Evolutionary conservation across 2,888 invertebrate species (phyloP).

Genomic region (Patella depressa): DNA sequence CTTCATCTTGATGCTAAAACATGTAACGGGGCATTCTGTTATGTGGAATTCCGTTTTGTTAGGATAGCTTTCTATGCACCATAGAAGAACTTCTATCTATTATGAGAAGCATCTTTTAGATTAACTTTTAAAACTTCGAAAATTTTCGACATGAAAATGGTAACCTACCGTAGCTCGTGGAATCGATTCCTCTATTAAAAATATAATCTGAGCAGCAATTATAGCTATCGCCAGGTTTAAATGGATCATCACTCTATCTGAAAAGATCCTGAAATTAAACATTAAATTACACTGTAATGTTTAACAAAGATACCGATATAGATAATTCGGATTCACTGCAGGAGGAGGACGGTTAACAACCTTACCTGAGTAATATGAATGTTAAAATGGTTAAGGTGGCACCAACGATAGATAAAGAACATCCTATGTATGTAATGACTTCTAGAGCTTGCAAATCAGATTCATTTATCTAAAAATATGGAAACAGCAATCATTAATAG

Average conservation of each 20-base stretch:
- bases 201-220: conserved; percentile 40
- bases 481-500: not conserved
- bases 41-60: not conserved
- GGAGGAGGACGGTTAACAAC: not conserved
- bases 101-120: not conserved
- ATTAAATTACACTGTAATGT: not conserved
- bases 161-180: conserved; percentile 19
- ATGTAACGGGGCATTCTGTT: too few relatives aligned
- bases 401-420: conserved; percentile 40
- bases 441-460: conserved; percentile 28
- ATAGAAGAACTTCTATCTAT: too few relatives aligned
- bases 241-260: conserved; percentile 43
- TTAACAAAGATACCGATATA: not conserved
- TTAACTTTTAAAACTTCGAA: not conserved
- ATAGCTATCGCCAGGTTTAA: conserved; percentile 43
- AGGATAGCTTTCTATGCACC: not conserved
- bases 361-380: conserved; percentile 43
- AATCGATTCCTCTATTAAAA: conserved; percentile 35
- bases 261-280: conserved; percentile 11
- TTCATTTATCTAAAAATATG: conserved; percentile 15
- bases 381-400: conserved; percentile 37
- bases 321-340: not conserved
- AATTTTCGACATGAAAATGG: not conserved
- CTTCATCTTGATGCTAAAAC: too few relatives aligned
- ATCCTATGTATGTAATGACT: conserved; percentile 38